Evolutionary conservation across 2,888 invertebrate species (phyloP).

Genomic region (Pyrochroa serraticornis): DNA sequence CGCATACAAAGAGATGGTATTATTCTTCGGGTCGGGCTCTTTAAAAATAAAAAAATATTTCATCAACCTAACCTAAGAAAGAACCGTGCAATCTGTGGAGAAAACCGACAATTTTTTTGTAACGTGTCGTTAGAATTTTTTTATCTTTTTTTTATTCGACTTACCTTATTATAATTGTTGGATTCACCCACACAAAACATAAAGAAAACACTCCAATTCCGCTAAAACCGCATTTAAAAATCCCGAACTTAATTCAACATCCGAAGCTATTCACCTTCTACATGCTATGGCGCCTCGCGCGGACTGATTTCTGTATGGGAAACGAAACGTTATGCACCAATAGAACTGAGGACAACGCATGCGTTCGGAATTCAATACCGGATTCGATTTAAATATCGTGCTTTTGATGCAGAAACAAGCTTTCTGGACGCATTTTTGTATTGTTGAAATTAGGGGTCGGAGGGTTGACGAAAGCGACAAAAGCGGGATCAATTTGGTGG

Average conservation of each 20-base stretch:
- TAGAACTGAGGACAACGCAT: too few species aligned
- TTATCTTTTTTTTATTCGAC: constrained; percentile 5
- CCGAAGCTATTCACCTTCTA: constrained; percentile 12
- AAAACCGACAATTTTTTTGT: constrained; percentile 21
- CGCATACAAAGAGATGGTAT: constrained; percentile 11
- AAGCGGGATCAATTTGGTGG: too few species aligned
- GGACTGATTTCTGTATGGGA: constrained; percentile 14
- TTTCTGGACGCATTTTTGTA: too few species aligned
- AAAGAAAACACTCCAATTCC: constrained; percentile 25
- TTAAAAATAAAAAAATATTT: constrained; percentile 22
- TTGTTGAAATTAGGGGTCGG: too few species aligned
- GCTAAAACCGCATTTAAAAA: constrained; percentile 31
- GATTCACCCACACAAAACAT: constrained; percentile 46
- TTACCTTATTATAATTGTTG: constrained; percentile 42
- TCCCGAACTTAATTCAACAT: constrained; percentile 30
- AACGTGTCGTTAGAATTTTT: background rate
- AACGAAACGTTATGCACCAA: too few species aligned
- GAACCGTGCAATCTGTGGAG: constrained; percentile 32
- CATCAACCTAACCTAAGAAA: constrained; percentile 30
- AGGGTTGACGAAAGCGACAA: too few species aligned
- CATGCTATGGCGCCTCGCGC: constrained; percentile 23
- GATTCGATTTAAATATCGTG: too few species aligned
- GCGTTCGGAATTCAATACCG: too few species aligned
- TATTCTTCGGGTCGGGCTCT: constrained; percentile 9
- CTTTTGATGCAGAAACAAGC: too few species aligned